Conservation (phyloP, 2,797 vertebrate genomes). For the Monodelphis domestica region DNA sequence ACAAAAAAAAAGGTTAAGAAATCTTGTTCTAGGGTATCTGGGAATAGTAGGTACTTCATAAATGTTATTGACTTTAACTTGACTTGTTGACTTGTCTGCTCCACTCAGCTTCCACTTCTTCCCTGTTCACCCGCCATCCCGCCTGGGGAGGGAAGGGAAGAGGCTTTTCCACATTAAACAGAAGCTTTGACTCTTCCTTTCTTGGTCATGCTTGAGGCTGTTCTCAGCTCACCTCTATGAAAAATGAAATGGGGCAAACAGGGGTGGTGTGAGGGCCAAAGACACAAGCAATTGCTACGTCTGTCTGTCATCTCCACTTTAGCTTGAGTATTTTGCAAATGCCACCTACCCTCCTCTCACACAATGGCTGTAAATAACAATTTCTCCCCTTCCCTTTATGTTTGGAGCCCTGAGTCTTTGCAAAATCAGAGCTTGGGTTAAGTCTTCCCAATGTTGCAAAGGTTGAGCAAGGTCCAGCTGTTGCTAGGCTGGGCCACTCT, state of each 20-base stretch:
- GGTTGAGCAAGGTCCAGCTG: background rate
- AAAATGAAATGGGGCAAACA: background rate
- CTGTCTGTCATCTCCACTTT: no score
- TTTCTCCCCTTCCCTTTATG: background rate
- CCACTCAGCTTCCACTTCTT: fast-evolving
- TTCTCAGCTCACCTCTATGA: background rate
- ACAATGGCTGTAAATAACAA: conserved; percentile 15
- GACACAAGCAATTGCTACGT: background rate
- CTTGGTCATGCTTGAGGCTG: background rate
- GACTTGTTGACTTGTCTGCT: background rate
- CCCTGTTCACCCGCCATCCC: background rate
- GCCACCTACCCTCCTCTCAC: fast-evolving
- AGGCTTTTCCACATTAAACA: background rate
- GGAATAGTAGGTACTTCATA: background rate
- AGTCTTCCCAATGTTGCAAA: background rate
- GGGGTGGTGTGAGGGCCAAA: fast-evolving
- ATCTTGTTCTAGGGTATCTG: background rate
- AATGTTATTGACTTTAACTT: background rate
- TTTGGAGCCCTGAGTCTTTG: conserved; percentile 30
- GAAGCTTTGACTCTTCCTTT: background rate
- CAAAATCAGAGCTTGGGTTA: background rate
- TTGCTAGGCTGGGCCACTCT: background rate
- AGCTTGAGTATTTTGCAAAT: background rate
- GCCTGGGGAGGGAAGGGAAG: background rate
- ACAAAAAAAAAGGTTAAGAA: background rate